Conservation (phyloP, 2,113 vertebrate genomes). For the Stigmatopora argus region DNA sequence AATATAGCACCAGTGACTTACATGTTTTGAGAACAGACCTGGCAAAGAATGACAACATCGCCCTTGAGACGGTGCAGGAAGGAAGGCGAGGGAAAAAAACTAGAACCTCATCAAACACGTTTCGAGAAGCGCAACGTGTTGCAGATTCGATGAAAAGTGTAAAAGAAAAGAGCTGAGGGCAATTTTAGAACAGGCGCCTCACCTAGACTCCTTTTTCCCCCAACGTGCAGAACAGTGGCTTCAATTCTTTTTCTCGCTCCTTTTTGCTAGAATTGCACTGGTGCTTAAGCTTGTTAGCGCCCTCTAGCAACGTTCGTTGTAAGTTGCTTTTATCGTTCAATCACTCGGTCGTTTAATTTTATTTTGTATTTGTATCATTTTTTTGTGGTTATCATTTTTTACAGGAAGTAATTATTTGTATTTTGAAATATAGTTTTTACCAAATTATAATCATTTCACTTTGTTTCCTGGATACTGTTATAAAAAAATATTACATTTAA, state of each 20-base stretch:
- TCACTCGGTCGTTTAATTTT: not conserved
- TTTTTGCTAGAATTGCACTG: not conserved
- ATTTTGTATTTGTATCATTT: too few relatives aligned
- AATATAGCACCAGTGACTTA: conserved; percentile 24
- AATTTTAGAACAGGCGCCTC: not conserved
- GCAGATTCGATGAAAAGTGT: not conserved
- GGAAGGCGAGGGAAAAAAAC: not conserved
- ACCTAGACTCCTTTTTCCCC: not conserved
- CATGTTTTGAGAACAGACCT: conserved; percentile 30
- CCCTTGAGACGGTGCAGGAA: not conserved
- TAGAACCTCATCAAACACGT: not conserved
- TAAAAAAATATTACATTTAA: too few relatives aligned
- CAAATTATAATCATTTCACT: not conserved
- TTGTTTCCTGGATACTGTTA: not conserved
- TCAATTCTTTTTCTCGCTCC: not conserved
- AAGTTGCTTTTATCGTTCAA: not conserved
- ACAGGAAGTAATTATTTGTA: too few relatives aligned
- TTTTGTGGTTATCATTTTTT: too few relatives aligned
- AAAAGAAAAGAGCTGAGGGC: not conserved
- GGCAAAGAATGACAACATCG: conserved; percentile 30
- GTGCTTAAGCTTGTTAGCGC: not conserved
- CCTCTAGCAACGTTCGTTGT: not conserved
- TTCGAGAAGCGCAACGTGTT: not conserved
- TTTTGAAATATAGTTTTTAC: too few relatives aligned
- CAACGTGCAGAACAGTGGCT: not conserved